Base-by-base conservation (phyloP, 2,113 vertebrate genomes). In the Vicugna pacos region DNA sequence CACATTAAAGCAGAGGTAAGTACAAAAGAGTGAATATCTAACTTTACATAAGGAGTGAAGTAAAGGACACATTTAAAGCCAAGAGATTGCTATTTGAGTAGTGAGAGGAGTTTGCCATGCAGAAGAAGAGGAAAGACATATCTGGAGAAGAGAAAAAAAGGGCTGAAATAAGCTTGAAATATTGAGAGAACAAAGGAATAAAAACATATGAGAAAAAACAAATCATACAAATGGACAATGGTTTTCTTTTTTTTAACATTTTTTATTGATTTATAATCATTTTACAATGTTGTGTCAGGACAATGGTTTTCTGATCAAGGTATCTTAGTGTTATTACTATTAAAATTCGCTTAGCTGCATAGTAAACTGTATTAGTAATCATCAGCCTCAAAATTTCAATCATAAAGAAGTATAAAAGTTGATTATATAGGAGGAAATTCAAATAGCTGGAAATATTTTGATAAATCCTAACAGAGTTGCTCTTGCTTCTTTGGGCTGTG, bases 21-120 rank as follows among this genome's bases (percentile, higher is more conserved):
- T 67, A 91, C 20, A 93, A 85, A 93, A 89, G 54, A 81, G 26
- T 70, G 13, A 94, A 32, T 67, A 83, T 35, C 32, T 95, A 80
- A 91, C 48, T 94, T 60, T 95, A 76, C 42, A 62, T 2, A 73
- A 19, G 28, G 32, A 11, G 4, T 64, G 8, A 84, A 80, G 65
- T 92, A 89, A 89, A 81, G 35, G 72, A 48, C 60, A 19, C 60
- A 93, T 19, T 62, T 95, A 89, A 67, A 79, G 62, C n/a, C 54
- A 67, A 94, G 26, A 82, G 69, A 92, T 58, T 89, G 14, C 32
- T 81, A 76, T 72, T 54, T 86, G 35, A 96, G 17, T 24, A 75
- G 12, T 96, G 48, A 94, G 67, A 46, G 16, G 8, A 81, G 19
- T 38, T 13, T 67, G 10, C 48, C 22, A 52, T 12, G 30, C 19